Conservation (phyloP, 2,888 invertebrate species). For the Tuberolachnus salignus region DNA sequence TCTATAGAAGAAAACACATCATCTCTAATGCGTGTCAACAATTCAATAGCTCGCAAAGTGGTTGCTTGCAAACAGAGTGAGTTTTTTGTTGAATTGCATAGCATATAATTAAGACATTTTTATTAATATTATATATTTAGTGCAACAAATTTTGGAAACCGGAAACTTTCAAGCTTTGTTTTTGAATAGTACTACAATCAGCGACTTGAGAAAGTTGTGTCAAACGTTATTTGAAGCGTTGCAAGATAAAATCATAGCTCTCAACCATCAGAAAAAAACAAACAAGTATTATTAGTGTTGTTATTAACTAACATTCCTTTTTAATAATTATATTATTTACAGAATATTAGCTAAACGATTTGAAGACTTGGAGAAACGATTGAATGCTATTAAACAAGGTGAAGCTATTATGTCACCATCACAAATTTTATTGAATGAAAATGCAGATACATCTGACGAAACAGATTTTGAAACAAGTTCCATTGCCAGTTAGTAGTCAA, state of each 20-base stretch:
- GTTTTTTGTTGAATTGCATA: not conserved
- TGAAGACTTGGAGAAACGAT: constrained; percentile 40
- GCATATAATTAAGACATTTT: not conserved
- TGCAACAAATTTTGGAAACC: constrained; percentile 75
- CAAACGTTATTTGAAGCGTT: constrained; percentile 80
- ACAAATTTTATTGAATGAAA: constrained; percentile 20
- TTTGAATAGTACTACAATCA: constrained; percentile 71
- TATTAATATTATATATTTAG: constrained; percentile 64
- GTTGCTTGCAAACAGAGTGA: constrained; percentile 44
- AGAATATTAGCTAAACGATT: constrained; percentile 50
- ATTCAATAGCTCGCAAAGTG: constrained; percentile 35
- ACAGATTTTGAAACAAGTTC: constrained; percentile 44
- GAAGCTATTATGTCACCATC: constrained; percentile 46
- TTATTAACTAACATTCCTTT: not conserved
- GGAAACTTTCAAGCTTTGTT: constrained; percentile 67
- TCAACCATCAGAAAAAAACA: constrained; percentile 84
- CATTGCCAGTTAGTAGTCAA: constrained; percentile 27
- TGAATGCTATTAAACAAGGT: constrained; percentile 34
- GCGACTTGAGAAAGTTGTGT: constrained; percentile 79
- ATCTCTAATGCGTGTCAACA: constrained; percentile 4
- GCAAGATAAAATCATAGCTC: constrained; percentile 82
- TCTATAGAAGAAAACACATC: constrained; percentile 42
- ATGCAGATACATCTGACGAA: constrained; percentile 31
- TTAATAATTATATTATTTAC: not conserved
- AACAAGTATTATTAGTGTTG: constrained; percentile 70